Conservation (phyloP, 2,888 invertebrate genomes). For the Pristionchus exspectatus region DNA sequence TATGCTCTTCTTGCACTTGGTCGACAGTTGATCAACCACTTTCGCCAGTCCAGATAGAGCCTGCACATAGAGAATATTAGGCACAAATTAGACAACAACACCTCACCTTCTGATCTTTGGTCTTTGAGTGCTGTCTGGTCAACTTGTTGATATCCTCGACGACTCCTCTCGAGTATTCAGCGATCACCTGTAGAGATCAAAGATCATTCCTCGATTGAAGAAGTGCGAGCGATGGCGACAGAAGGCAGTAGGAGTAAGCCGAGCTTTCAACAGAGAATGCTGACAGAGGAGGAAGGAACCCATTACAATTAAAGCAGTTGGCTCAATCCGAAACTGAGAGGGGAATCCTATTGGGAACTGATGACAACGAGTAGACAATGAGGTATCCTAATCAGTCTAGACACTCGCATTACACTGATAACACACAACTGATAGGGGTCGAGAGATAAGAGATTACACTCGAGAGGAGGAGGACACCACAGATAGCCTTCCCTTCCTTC, state of each 20-base stretch:
- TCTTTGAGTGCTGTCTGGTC: constrained; percentile 56
- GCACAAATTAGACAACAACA: too few species aligned
- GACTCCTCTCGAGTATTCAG: constrained; percentile 62
- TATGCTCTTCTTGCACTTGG: constrained; percentile 77
- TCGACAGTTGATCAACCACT: constrained; percentile 75
- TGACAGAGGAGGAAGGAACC: not conserved
- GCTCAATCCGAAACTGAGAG: constrained; percentile 22
- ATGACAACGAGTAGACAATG: not conserved
- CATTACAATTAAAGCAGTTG: not conserved
- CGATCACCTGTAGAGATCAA: constrained; percentile 53
- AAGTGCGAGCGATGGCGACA: not conserved
- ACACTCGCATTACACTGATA: not conserved
- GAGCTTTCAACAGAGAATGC: not conserved
- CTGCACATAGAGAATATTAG: not conserved
- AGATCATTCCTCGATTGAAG: not conserved
- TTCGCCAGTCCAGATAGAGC: constrained; percentile 60
- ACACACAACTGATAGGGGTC: constrained; percentile 28
- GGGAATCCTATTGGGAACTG: not conserved
- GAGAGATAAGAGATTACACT: constrained; percentile 7
- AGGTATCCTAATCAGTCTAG: not conserved
- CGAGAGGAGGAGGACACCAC: constrained; percentile 1
- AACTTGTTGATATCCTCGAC: constrained; percentile 61
- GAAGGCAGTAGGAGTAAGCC: not conserved
- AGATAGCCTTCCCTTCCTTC: not conserved
- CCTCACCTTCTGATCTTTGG: constrained; percentile 53